Evolutionary conservation across 2,888 invertebrate genomes (phyloP).

Genomic region (Ormyrus pomaceus): DNA sequence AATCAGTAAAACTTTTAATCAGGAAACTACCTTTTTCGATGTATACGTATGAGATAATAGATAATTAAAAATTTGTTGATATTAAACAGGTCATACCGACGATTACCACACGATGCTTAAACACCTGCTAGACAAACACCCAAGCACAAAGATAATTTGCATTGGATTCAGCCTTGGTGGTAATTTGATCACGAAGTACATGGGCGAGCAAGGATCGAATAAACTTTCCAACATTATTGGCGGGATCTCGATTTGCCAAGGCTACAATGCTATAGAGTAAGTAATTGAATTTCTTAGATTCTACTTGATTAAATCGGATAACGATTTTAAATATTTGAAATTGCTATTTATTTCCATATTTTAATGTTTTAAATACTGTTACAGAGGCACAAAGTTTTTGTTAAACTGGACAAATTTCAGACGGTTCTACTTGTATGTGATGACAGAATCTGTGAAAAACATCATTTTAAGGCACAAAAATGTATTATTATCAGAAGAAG

Average conservation of each 20-base stretch:
- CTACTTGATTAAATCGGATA: constrained; percentile 26
- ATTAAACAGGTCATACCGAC: constrained; percentile 86
- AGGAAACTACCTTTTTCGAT: too few species aligned
- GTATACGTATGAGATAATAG: too few species aligned
- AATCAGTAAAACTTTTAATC: too few species aligned
- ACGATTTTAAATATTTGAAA: neutral
- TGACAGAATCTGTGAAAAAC: constrained; percentile 94
- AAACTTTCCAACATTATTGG: constrained; percentile 86
- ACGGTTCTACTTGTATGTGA: constrained; percentile 92
- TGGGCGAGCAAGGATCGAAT: constrained; percentile 85
- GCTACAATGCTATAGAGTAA: constrained; percentile 94
- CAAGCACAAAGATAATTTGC: constrained; percentile 86
- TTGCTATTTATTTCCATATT: neutral
- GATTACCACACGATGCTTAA: constrained; percentile 91
- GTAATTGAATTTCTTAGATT: constrained; percentile 69
- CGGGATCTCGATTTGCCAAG: constrained; percentile 95
- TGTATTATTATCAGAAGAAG: constrained; percentile 84
- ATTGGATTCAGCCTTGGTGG: constrained; percentile 97
- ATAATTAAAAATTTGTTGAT: too few species aligned
- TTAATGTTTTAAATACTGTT: constrained; percentile 20
- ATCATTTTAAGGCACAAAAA: constrained; percentile 91
- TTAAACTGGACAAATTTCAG: constrained; percentile 93
- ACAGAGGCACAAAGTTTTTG: constrained; percentile 87
- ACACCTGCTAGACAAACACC: constrained; percentile 84
- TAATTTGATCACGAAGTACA: constrained; percentile 94